These are phyloP conservation scores for Edolisoma coerulescens DNA, from an alignment of 2,113 vertebrate species.

Conservation along the genomic window DNA sequence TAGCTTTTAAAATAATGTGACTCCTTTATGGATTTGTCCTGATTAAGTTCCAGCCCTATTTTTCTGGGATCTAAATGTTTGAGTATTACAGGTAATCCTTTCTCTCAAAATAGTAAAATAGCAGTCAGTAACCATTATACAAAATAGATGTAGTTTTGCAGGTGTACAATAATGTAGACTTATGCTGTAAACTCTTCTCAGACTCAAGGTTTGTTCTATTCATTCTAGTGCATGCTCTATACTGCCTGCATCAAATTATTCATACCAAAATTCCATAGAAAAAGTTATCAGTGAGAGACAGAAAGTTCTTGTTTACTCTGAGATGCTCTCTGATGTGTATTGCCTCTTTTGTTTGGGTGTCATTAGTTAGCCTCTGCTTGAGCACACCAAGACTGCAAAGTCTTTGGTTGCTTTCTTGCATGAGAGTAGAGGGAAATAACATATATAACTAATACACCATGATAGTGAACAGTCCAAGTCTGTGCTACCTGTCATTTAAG, in stretches of 20 bases:
- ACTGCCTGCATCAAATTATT: neutral
- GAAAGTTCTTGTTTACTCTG: neutral
- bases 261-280: neutral
- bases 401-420: neutral
- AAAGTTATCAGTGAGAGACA: neutral
- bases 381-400: neutral
- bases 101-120: neutral
- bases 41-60: neutral
- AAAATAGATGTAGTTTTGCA: neutral
- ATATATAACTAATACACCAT: fast-evolving
- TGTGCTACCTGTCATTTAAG: neutral
- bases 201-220: neutral
- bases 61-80: neutral
- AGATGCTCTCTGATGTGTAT: neutral
- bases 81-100: neutral
- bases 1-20: neutral
- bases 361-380: neutral
- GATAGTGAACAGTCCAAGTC: neutral
- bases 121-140: neutral
- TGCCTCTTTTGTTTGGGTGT: neutral
- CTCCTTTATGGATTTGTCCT: neutral
- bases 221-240: neutral
- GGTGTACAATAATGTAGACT: neutral
- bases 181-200: neutral
- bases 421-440: neutral